Base-by-base conservation (phyloP, 2,888 invertebrate genomes). In the Melanostoma mellinum region DNA sequence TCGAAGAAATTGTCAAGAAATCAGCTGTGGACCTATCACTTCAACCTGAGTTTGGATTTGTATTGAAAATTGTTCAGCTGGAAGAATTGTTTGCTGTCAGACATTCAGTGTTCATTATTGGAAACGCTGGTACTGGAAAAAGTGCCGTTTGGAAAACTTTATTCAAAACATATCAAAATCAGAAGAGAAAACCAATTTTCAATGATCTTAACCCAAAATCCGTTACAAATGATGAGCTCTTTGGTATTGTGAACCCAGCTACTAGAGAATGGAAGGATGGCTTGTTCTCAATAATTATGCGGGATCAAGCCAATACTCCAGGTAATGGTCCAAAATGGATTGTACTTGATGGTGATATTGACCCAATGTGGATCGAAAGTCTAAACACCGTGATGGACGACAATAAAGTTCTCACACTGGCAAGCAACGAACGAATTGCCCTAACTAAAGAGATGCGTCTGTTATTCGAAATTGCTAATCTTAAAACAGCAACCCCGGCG, bases 291-390 rank as follows among this genome's bases (percentile, higher is more conserved):
- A 95, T 96, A 0, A 94, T 98, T 69, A 98, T 98, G 96, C 93
- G 98, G 85, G 98, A 98, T 89, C 96, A 97, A 92, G 97, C 98
- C 0, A 97, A 97, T 90, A 93, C 97, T 93, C 92, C 94, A 0
- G 96, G 96, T 0, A 95, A 95, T 87, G 95, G 96, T 0, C 96
- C 97, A 0, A 98, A 98, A 90, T 98, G 98, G 98, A 97, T 98
- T 87, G 96, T 98, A 6, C 93, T 98, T 56, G 98, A 98, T 90
- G 98, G 98, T 20, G 98, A 98, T 89, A 98, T 98, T 87, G 98
- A 98, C 92, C 98, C 98, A 1, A 98, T 98, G 98, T 98, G 98
- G 98, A 98, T 98, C 88, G 98, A 98, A 91, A 98, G 97, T 40
- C 93, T 98, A 36, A 98, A 98, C 89, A 98, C 98, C 3, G 94